phyloP scores from a whole-genome alignment of 2,797 vertebrate species.

The Bufotes viridis region DNA sequence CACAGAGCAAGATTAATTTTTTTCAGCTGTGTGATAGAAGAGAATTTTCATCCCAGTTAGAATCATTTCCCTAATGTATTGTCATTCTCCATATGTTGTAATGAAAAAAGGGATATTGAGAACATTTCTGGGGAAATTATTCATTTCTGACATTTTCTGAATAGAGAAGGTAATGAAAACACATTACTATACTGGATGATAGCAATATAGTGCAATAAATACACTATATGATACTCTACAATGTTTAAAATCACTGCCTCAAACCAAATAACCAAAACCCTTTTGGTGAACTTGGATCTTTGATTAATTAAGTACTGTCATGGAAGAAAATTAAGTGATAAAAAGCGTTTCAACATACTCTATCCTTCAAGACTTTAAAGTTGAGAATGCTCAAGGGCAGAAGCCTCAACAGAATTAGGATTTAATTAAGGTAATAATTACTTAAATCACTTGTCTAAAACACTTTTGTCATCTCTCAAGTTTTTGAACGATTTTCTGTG shows the following conservation, averaged over 20 bases:
- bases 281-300: slow-evolving; percentile 41
- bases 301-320: slow-evolving; percentile 51
- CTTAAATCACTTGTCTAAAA: slow-evolving; percentile 46
- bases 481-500: slow-evolving; percentile 32
- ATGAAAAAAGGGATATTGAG: slow-evolving; percentile 43
- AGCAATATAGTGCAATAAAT: slow-evolving; percentile 45
- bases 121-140: slow-evolving; percentile 41
- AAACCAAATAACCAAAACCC: slow-evolving; percentile 31
- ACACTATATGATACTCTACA: slow-evolving; percentile 10
- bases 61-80: slow-evolving; percentile 57
- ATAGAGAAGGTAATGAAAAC: slow-evolving; percentile 44
- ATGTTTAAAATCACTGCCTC: slow-evolving; percentile 20
- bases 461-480: slow-evolving; percentile 21
- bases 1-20: slow-evolving; percentile 23
- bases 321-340: slow-evolving; percentile 45
- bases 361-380: slow-evolving; percentile 47
- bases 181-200: slow-evolving; percentile 27
- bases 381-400: slow-evolving; percentile 39
- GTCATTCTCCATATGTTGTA: slow-evolving; percentile 57
- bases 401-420: slow-evolving; percentile 26
- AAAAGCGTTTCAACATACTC: slow-evolving; percentile 38
- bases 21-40: slow-evolving; percentile 49
- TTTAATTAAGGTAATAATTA: slow-evolving; percentile 51
- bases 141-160: slow-evolving; percentile 49
- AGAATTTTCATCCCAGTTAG: slow-evolving; percentile 34